A percentile compares a stretch with the other conserved stretches of the same genome.
Conservation (phyloP, 2,797 vertebrate genomes). For the Cynopterus sphinx region DNA sequence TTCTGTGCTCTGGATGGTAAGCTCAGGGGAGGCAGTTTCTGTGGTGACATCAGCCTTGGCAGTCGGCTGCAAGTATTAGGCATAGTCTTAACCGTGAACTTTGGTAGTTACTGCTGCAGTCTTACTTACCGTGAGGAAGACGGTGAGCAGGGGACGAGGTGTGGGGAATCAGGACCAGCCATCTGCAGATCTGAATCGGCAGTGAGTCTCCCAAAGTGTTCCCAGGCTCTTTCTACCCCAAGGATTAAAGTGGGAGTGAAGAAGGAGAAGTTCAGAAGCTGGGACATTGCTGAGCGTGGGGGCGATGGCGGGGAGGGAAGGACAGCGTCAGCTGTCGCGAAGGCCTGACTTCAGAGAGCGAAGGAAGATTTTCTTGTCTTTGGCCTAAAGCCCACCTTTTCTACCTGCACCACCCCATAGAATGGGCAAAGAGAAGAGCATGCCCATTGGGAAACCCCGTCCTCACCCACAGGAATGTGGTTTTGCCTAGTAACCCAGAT, state of each 20-base stretch:
- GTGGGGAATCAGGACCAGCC: background rate
- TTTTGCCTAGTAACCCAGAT: slow-evolving; percentile 39
- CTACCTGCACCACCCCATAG: background rate
- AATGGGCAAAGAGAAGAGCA: background rate
- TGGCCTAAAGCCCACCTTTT: background rate
- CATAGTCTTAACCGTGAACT: background rate
- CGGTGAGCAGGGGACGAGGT: background rate
- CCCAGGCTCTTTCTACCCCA: background rate
- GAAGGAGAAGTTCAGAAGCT: background rate
- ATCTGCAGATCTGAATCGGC: background rate
- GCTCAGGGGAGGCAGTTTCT: background rate
- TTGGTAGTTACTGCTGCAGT: background rate
- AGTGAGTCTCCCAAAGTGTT: background rate
- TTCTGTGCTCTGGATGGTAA: background rate
- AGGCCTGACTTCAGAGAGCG: background rate
- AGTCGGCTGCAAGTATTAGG: background rate
- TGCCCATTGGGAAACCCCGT: background rate
- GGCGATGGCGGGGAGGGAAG: too few relatives aligned
- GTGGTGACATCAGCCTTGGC: slow-evolving; percentile 3
- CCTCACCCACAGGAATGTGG: background rate
- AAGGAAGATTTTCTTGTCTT: background rate
- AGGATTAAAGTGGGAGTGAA: background rate
- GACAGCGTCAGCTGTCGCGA: too few relatives aligned
- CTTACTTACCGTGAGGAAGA: background rate
- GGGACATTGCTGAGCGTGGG: background rate